Evolutionary conservation across 2,113 vertebrate species (phyloP), one percentile per base, ranked within the genome.

Genomic region (Prietella phreatophila): DNA sequence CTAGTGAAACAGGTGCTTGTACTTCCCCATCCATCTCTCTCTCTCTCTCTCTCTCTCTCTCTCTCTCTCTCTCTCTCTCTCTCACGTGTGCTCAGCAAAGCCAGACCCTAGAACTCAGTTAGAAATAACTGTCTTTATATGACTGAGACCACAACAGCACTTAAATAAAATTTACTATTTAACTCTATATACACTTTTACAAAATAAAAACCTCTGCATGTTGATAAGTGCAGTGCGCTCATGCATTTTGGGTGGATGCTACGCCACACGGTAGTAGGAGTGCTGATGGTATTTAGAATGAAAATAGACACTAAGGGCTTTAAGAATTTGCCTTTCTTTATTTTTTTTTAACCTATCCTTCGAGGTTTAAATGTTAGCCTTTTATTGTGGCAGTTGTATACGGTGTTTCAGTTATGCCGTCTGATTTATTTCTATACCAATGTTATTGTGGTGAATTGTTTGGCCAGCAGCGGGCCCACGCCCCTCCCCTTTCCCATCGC

Each of bases 31-130:
- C 19, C 47, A n/a, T 75, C 20, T 47, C 39, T 75, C 71, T 47
- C 20, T 75, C 71, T 47, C 71, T 75, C 36, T 50, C 39, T 75
- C 20, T 75, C 71, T 75, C 71, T 47, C 36, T 47, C 71, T 75
- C 71, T 75, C 36, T 50, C 71, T 75, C 19, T 75, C 71, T 75
- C 71, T 75, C 36, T 75, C 71, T 75, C 71, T 47, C 36, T 50
- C 39, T 20, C 36, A 76, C 39, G 85, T 60, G 58, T 91, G 88
- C 92, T 94, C 92, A 93, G 91, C 92, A 93, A 92, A 92, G 92
- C 42, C 75, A 78, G 11, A 30, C 39, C 82, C 82, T 85, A 93
- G 92, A 42, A 86, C 89, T 84, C 56, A 36, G 75, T 65, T 85
- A 84, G 75, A 75, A 63, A 91, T 87, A n/a, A 22, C 87, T 83